Evolutionary conservation across 2,888 invertebrate genomes (phyloP).

Genomic region (Tetragnatha montana): DNA sequence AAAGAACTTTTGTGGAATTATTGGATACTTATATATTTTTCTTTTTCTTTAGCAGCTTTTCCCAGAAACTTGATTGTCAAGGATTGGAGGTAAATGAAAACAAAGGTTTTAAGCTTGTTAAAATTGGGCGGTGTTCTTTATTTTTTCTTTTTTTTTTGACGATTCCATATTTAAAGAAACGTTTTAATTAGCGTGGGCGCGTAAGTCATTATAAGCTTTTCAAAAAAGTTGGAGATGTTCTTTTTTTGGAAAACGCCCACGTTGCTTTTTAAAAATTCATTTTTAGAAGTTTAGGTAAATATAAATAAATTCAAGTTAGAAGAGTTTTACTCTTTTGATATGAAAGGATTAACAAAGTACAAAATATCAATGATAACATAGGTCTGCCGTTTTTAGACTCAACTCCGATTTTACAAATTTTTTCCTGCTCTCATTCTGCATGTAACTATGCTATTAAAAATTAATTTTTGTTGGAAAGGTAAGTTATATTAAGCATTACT

Average conservation of each 20-base stretch:
- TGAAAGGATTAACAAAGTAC: too few species aligned
- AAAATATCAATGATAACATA: too few species aligned
- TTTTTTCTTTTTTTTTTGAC: too few species aligned
- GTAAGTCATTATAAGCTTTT: neutral
- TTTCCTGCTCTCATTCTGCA: too few species aligned
- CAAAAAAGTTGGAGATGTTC: neutral
- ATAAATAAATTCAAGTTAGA: too few species aligned
- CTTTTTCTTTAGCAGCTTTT: neutral
- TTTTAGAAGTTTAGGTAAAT: neutral
- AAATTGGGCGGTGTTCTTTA: neutral
- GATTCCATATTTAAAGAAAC: neutral
- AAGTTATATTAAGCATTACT: too few species aligned
- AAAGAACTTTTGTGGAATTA: conserved; percentile 10
- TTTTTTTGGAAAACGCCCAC: neutral
- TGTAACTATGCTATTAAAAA: too few species aligned
- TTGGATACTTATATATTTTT: conserved; percentile 19
- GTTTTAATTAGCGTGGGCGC: neutral
- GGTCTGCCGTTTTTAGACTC: too few species aligned
- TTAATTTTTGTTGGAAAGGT: too few species aligned
- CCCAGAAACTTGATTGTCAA: conserved; percentile 19
- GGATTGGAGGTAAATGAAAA: conserved; percentile 18
- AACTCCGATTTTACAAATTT: too few species aligned
- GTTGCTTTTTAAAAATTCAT: neutral
- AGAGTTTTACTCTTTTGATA: too few species aligned
- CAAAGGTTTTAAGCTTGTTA: conserved; percentile 26